Evolutionary conservation across 1,140 invertebrate species (phyloP), one percentile per base, ranked within the genome.

Genomic region (Littorina saxatilis): DNA sequence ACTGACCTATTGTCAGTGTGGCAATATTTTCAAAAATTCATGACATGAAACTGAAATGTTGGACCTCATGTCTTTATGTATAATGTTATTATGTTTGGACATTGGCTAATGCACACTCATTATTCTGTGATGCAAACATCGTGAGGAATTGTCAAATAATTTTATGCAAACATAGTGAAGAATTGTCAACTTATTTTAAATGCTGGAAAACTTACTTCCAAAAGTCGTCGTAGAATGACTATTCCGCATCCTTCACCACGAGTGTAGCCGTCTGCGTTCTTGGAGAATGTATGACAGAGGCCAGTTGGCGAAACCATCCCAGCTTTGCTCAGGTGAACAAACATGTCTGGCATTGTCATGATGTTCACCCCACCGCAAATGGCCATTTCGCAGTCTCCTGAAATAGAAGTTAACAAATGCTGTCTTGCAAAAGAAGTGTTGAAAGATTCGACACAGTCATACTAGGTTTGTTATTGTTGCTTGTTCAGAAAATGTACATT

Each of bases 231-330:
- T 5, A 90, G 52, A 29, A 90, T 79, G 15, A 90, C 80, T 52
- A 90, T 84, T 17, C 89, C 89, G 68, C 88, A 87, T 2, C 89
- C 89, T 79, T 90, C 89, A n/a, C 87, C 87, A 63, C 88, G 50
- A 0, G 82, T 85, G 77, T 90, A 90, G 52, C 88, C 88, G 47
- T 88, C 85, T 0, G 88, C 88, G 37, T 85, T 81, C 32, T 83
- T 84, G 29, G 84, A 81, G 79, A 89, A 90, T 1, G 88, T 55
- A 23, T 85, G 80, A 77, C 86, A 86, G 39, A 86, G 84, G 3
- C 87, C 87, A 39, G 70, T 84, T 9, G 86, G 82, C 15, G 88
- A 89, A 32, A 86, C 29, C 86, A 88, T 86, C 20, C 82, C 58
- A 11, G 86, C 82, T 52, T 85, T 85, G 43, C 81, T 82, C 15